These are phyloP conservation scores for Sarcophaga subvicina DNA, from an alignment of 2,888 invertebrate genomes.

Conservation along the genomic window DNA sequence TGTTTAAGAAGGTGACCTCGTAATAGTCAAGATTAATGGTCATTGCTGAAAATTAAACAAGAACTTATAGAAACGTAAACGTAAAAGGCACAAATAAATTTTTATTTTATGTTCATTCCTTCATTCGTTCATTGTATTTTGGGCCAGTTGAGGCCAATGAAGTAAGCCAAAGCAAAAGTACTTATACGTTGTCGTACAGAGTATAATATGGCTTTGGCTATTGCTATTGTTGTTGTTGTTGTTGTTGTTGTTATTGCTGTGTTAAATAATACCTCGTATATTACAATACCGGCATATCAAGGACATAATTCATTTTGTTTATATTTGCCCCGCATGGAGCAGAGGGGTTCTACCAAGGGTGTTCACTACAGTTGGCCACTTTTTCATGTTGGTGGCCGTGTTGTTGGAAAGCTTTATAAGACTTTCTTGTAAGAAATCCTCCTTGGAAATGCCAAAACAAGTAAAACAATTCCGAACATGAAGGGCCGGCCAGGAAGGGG, in stretches of 20 bases:
- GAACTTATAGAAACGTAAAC: constrained; percentile 54
- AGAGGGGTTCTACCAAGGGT: not conserved
- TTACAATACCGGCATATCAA: constrained; percentile 50
- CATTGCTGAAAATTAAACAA: constrained; percentile 66
- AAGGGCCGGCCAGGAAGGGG: not conserved
- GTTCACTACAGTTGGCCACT: constrained; percentile 21
- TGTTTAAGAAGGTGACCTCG: constrained; percentile 59
- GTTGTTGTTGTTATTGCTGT: constrained; percentile 12
- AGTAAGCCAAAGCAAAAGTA: constrained; percentile 22
- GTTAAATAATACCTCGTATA: constrained; percentile 44
- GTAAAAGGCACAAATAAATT: constrained; percentile 63
- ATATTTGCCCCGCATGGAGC: not conserved
- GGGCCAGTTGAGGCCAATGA: constrained; percentile 16
- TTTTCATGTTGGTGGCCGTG: constrained; percentile 6
- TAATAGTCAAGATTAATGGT: constrained; percentile 68
- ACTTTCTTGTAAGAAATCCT: constrained; percentile 41
- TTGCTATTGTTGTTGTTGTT: not conserved
- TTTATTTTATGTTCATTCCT: constrained; percentile 44
- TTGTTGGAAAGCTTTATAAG: constrained; percentile 25
- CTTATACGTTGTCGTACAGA: too few relatives aligned
- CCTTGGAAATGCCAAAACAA: constrained; percentile 14
- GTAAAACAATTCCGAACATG: constrained; percentile 36
- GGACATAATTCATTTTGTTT: constrained; percentile 61
- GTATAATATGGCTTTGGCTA: not conserved
- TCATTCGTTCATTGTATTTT: not conserved